These are phyloP conservation scores for Tetragonula clypearis DNA, from an alignment of 1,140 invertebrate genomes.

Conservation along the genomic window DNA sequence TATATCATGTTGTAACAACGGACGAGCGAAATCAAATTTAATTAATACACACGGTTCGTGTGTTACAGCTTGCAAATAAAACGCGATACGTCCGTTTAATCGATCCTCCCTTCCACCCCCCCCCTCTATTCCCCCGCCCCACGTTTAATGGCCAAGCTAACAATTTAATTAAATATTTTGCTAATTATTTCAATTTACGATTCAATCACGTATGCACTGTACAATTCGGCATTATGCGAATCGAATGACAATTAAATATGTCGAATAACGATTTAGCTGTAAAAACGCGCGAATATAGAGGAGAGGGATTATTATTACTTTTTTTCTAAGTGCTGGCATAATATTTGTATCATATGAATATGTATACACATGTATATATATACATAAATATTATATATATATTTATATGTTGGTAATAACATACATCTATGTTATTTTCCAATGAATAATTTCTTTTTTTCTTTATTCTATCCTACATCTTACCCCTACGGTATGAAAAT, in stretches of 20 bases:
- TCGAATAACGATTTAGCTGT: background rate
- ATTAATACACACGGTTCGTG: conserved; percentile 4
- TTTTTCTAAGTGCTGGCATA: no score
- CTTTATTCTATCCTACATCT: no score
- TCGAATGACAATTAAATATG: conserved; percentile 15
- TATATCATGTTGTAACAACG: background rate
- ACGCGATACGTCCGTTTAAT: conserved; percentile 14
- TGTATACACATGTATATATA: no score
- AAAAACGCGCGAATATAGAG: no score
- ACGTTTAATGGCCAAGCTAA: conserved; percentile 18
- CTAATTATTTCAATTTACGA: conserved; percentile 11
- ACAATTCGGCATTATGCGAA: background rate
- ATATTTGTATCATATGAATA: no score
- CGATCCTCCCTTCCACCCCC: background rate
- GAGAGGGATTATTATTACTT: background rate
- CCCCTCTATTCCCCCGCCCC: no score
- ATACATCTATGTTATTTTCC: no score
- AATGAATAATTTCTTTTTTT: no score
- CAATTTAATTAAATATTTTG: conserved; percentile 37
- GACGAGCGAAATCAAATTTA: conserved; percentile 11
- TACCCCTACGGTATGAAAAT: no score
- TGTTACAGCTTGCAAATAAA: background rate
- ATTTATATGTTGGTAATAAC: no score
- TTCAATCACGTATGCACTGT: background rate
- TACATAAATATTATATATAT: no score